Evolutionary conservation across 1,140 invertebrate genomes (phyloP), one percentile per base, ranked within the genome.

Genomic region (Papilio polytes): DNA sequence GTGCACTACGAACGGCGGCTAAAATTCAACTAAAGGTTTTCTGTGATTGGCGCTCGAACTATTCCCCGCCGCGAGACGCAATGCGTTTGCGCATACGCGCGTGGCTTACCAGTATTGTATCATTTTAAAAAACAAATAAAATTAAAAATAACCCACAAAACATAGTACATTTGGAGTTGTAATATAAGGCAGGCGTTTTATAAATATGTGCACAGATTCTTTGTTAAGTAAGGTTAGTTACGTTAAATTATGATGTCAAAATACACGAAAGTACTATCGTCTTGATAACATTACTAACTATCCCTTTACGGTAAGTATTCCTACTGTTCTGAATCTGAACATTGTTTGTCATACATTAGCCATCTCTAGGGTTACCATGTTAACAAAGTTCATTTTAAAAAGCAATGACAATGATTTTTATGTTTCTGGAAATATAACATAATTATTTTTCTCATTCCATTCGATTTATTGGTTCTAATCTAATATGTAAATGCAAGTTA

Each of bases 311-410:
- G 76, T 85, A 87, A 88, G 81, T 87, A 84, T 88, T 88, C 85
- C 84, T 80, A 80, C 81, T 84, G 85, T 86, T 85, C 84, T 84
- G 85, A 82, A 83, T 85, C 84, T 84, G 85, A 82, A 83, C 84
- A 86, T 87, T 81, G 85, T 89, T 92, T 88, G 87, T 90, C 85
- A 83, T 87, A 80, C 82, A 85, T 90, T 89, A 89, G 83, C 85
- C 86, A 83, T 78, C 72, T 82, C 41, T 76, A 20, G 74, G 26
- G 74, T 77, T 26, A 59, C 74, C 74, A 77, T 53, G 48, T 20
- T 20, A 41, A 56, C 3, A n/a, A 56, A 56, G 8, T 56, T 2
- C 53, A 41, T 8, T 41, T 8, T 8, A 41, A 41, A 41, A 7
- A 36, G 3, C 31, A 36, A 36, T 36, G 4, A 53, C 46, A 12